Percentiles rank a stretch among this genome's conserved stretches.
These are phyloP conservation scores for Acrocephalus scirpaceus DNA, from an alignment of 2,797 vertebrate species.

Conservation along the genomic window DNA sequence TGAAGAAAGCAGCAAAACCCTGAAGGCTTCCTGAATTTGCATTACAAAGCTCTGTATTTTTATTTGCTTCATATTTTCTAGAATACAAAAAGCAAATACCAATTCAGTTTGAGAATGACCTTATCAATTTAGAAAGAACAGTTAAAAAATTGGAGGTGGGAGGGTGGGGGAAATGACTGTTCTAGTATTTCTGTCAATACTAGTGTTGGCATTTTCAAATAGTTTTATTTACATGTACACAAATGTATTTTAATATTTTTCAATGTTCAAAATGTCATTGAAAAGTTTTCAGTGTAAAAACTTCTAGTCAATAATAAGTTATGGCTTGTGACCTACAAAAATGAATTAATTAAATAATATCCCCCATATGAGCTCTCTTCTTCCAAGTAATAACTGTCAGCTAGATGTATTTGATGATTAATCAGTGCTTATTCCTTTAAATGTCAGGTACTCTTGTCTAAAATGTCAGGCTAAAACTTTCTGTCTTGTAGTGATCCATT, in stretches of 20 bases:
- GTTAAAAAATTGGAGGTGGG: rapidly evolving
- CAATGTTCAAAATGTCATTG: not conserved
- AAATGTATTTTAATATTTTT: not conserved
- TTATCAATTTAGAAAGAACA: not conserved
- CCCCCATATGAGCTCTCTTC: not conserved
- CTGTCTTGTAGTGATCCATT: not conserved
- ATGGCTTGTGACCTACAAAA: constrained; percentile 3
- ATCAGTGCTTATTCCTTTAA: constrained; percentile 34
- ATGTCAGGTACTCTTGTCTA: constrained; percentile 42
- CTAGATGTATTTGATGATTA: constrained; percentile 27
- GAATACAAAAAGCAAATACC: not conserved
- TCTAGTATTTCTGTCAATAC: not conserved
- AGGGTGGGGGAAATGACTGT: not conserved
- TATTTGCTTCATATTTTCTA: not conserved
- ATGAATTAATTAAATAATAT: constrained; percentile 8
- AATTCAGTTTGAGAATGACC: not conserved
- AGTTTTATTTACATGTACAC: not conserved
- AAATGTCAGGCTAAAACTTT: constrained; percentile 39
- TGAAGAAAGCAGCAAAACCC: not conserved
- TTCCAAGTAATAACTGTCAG: not conserved
- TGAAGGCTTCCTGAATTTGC: not conserved
- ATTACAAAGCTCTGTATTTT: not conserved
- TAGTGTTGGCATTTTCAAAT: not conserved
- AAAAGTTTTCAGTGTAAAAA: not conserved
- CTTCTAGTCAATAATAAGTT: not conserved